Evolutionary conservation across 2,888 invertebrate genomes (phyloP), one percentile per base, ranked within the genome.

Genomic region (Cabera pusaria): DNA sequence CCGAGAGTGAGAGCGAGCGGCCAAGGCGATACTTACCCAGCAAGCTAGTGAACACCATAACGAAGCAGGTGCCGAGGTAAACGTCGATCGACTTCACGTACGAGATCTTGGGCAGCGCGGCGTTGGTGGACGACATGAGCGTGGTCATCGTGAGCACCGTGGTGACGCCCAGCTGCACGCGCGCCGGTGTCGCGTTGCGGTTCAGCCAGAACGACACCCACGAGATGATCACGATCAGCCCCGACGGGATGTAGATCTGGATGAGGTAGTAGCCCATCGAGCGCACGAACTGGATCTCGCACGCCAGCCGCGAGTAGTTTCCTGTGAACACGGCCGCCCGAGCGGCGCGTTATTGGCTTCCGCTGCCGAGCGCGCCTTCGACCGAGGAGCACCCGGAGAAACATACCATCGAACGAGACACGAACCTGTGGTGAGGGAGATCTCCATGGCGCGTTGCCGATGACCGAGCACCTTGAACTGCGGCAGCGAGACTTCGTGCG

Each of bases 251-350:
- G 92, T 97, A 97, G 90, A 97, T 97, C 92, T 97, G 97, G 90
- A 97, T 97, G 83, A 97, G 92, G 92, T 97, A 97, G 93, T 97
- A 97, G 78, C 97, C 97, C 96, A 97, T 97, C 80, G 96, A 96
- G 61, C 97, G 93, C 72, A 96, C 96, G 90, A 97, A 97, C 90
- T 96, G 96, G 85, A 97, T 97, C 90, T 96, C 96, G 89, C 96
- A 96, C 65, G 95, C 95, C 91, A 97, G 90, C 64, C 97, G 93
- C 63, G 96, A 97, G 90, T 97, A 97, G 91, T 97, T 96, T 90
- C 97, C 97, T 96, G 90, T 9, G 25, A 24, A 35, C 18, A 23
- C 32, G 23, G 12, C 16, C 5, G 20, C 27, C 8, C 26, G 10
- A 21, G 8, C 34, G 22, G 8, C 18, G 16, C 24, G 11, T 7